Evolutionary conservation across 2,113 vertebrate genomes (phyloP), one percentile per base, ranked within the genome.

Genomic region (Macrotus californicus): DNA sequence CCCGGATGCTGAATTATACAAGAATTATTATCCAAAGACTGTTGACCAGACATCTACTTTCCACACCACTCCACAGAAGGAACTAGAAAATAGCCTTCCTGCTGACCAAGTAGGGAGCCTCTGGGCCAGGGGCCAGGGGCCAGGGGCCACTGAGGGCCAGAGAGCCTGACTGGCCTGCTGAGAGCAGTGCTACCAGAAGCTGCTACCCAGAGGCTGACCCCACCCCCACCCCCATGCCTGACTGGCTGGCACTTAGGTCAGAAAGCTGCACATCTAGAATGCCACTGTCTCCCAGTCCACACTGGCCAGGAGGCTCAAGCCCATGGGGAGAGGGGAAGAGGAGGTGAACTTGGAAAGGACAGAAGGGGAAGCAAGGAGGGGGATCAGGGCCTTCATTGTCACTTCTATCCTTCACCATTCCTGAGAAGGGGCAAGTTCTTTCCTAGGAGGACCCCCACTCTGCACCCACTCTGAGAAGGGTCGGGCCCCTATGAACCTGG

Each of bases 1-100:
- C 7, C 59, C 48, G 81, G 84, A 48, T 67, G 36, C 43, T 24
- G 52, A 91, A 15, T 36, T 13, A 59, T 66, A 85, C n/a, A 48
- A 77, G 85, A 95, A 81, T 81, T 36, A 48, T 91, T 91, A 85
- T 43, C 87, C 69, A 86, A n/a, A 93, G 50, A 31, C 70, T 75
- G 69, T 59, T 94, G 76, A 89, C n/a, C 90, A 89, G 83, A 50
- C 26, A 69, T 15, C 16, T 46, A 34, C 69, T 54, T 18, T 24
- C 46, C 77, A 69, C n/a, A 48, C 34, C 61, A 7, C 39, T 29
- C 18, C 41, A 56, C 67, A 15, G 79, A 6, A 79, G 34, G 21
- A 41, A 3, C 70, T 39, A 15, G 83, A 52, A 93, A 96, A 75
- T 67, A 81, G 59, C 41, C 59, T 81, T 86, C 86, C 21, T 94